Conservation (phyloP, 2,888 invertebrate species). For the Drosophila formosana region DNA sequence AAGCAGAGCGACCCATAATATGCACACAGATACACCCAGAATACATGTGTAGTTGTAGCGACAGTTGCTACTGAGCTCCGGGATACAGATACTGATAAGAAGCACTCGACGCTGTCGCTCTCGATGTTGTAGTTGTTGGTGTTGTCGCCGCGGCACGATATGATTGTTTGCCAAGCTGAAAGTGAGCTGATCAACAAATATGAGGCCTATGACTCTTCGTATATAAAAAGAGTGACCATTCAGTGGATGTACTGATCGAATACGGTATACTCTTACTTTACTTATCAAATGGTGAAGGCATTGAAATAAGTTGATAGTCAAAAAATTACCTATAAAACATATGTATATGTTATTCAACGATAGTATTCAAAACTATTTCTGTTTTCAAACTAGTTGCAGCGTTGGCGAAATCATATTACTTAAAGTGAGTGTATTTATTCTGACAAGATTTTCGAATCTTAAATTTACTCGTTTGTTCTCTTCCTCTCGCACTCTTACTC, state of each 20-base stretch:
- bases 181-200: conserved; percentile 69
- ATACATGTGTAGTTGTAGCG: conserved; percentile 14
- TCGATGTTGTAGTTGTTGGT: conserved; percentile 28
- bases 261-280: conserved; percentile 7
- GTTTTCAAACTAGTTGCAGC: background rate
- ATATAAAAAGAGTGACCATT: background rate
- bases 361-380: too few relatives aligned
- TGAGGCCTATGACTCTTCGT: conserved; percentile 27
- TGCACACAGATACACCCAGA: conserved; percentile 10
- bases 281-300: too few relatives aligned
- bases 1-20: conserved; percentile 63
- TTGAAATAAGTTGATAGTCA: too few relatives aligned
- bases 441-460: background rate
- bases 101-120: conserved; percentile 39
- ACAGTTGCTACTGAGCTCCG: conserved; percentile 51
- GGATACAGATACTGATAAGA: conserved; percentile 50
- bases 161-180: conserved; percentile 66
- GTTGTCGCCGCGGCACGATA: conserved; percentile 46
- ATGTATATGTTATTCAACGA: too few relatives aligned
- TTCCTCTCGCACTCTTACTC: background rate
- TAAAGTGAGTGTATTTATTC: conserved; percentile 4
- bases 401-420: background rate
- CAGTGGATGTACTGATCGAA: background rate
- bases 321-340: too few relatives aligned
- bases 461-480: background rate